Conservation (phyloP, 2,797 vertebrate genomes). For the Lepus oiostolus region DNA sequence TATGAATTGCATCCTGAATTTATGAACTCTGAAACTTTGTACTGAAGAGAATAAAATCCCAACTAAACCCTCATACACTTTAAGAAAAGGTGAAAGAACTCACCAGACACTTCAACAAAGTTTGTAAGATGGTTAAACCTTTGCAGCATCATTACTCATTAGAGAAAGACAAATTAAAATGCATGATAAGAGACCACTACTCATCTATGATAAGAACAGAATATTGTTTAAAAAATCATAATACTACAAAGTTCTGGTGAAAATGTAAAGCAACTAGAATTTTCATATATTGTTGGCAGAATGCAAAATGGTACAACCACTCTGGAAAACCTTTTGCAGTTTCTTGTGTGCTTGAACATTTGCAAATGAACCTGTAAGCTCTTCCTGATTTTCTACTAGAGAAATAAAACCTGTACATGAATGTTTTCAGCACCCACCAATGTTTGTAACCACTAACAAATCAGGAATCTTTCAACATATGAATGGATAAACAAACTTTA, state of each 20-base stretch:
- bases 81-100: constrained; percentile 6
- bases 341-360: background rate
- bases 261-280: background rate
- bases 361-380: background rate
- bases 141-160: background rate
- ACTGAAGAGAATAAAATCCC: background rate
- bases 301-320: background rate
- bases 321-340: background rate
- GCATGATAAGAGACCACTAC: background rate
- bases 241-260: background rate
- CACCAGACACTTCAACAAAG: background rate
- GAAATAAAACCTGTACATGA: background rate
- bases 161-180: background rate
- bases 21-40: background rate
- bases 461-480: background rate
- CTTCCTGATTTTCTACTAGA: background rate
- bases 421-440: background rate
- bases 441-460: background rate
- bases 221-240: background rate
- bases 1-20: background rate
- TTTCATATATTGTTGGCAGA: background rate
- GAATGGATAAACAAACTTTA: background rate
- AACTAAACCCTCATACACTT: background rate
- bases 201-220: background rate
- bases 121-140: constrained; percentile 7